Conservation (phyloP, 2,113 vertebrate genomes). For the Ramphastos sulfuratus region DNA sequence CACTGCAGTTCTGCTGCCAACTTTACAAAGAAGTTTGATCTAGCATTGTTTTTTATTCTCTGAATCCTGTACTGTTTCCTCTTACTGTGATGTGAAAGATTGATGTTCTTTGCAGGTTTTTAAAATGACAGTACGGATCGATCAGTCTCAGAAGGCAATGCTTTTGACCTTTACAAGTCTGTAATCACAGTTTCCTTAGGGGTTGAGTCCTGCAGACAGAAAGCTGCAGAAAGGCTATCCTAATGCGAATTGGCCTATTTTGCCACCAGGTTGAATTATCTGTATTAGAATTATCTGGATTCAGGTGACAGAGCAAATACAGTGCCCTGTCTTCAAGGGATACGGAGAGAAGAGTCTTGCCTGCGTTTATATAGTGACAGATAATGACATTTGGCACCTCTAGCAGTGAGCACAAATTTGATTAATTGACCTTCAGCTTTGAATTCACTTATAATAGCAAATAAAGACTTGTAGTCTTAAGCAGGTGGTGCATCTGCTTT, state of each 20-base stretch:
- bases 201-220: background rate
- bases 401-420: background rate
- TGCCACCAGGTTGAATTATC: background rate
- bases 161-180: conserved; percentile 2
- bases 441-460: background rate
- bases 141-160: background rate
- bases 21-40: background rate
- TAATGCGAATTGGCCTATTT: conserved; percentile 14
- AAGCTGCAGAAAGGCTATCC: background rate
- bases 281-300: background rate
- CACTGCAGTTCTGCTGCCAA: conserved; percentile 22
- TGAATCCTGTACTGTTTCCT: background rate
- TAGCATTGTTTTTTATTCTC: background rate
- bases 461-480: conserved; percentile 10
- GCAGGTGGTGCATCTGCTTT: background rate
- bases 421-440: background rate
- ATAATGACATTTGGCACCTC: background rate
- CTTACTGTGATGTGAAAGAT: background rate
- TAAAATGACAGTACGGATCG: background rate
- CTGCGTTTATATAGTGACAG: background rate
- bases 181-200: background rate
- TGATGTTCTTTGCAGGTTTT: background rate
- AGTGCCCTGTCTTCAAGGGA: background rate
- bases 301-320: background rate
- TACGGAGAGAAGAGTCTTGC: background rate